Base-by-base conservation (phyloP, 1,140 invertebrate genomes). In the Sitobion miscanthi region DNA sequence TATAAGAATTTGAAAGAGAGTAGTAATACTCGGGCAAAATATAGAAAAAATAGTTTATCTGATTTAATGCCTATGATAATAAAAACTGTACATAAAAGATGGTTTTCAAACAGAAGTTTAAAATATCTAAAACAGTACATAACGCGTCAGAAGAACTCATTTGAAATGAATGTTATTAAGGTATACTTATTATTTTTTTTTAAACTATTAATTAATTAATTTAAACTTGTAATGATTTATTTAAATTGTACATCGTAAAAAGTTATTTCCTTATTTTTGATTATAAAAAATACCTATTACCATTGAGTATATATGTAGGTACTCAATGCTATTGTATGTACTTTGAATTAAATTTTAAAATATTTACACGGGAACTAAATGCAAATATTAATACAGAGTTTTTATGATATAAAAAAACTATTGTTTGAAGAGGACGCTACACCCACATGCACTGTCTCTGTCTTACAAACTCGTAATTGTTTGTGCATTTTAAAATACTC, bases 71-170 rank as follows among this genome's bases (percentile, higher is more conserved):
- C 91, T n/a, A 52, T 93, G 11, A 54, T 93, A 85, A 20, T 93
- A 8, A 86, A 86, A 30, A 93, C 35, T 86, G 82, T 93, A 54
- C 91, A 93, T 17, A 30, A 14, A 57, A 52, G 91, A 86, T 93
- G 91, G 91, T 93, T 93, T 93, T 86, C 82, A 86, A 52, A 93
- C 8, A 93, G 91, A n/a, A 25, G 2, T 3, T 30, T 93, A n/a
- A 45, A 0, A 25, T 4, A 85, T 57, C 1, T 93, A 42, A 93
- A 54, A 86, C 35, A 38, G 0, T 54, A 17, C 1, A 62, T 93
- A n/a, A 86, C 91, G 4, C 23, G 23, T 8, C 49, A 38, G 5
- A 86, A 45, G n/a, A 86, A 86, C 57, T 45, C 35, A 20, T 83
- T 30, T 17, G 0, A 42, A 54, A 38, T 45, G 8, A 86, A 52